Conservation (phyloP, 2,797 vertebrate genomes). For the Gobio occitaniae region DNA sequence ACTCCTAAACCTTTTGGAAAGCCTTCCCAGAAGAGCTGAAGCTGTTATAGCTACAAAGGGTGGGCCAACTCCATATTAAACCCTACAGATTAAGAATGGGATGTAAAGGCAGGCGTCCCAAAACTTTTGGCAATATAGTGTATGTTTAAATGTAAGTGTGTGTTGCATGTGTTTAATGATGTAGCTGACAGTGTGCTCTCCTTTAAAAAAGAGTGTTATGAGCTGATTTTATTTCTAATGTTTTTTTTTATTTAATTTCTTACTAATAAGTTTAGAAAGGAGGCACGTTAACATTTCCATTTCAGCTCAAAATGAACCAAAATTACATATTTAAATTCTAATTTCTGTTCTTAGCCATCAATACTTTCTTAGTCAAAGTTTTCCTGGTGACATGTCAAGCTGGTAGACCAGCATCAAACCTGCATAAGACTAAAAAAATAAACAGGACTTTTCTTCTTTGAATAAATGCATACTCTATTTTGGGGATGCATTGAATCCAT, state of each 20-base stretch:
- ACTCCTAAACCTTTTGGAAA: too few species aligned
- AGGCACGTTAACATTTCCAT: too few species aligned
- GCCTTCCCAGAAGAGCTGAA: too few species aligned
- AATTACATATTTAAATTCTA: not conserved
- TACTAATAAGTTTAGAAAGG: not conserved
- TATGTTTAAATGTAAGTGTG: too few species aligned
- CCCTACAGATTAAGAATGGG: too few species aligned
- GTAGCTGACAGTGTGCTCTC: not conserved
- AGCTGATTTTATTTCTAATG: not conserved
- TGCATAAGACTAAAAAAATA: conserved; percentile 1
- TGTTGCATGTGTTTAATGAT: not conserved
- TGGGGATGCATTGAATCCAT: not conserved
- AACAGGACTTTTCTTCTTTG: not conserved
- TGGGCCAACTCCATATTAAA: too few species aligned
- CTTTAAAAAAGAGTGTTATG: too few species aligned
- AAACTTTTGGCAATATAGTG: too few species aligned
- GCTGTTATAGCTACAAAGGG: too few species aligned
- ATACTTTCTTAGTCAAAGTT: not conserved
- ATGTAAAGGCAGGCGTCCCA: too few species aligned
- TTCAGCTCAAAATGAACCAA: not conserved
- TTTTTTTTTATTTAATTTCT: too few species aligned
- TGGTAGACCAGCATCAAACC: conserved; percentile 1
- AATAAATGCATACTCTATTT: not conserved
- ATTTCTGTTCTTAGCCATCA: not conserved
- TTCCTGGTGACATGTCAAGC: not conserved